These are phyloP conservation scores for Diaperis boleti DNA, from an alignment of 2,888 invertebrate genomes.

Conservation along the genomic window DNA sequence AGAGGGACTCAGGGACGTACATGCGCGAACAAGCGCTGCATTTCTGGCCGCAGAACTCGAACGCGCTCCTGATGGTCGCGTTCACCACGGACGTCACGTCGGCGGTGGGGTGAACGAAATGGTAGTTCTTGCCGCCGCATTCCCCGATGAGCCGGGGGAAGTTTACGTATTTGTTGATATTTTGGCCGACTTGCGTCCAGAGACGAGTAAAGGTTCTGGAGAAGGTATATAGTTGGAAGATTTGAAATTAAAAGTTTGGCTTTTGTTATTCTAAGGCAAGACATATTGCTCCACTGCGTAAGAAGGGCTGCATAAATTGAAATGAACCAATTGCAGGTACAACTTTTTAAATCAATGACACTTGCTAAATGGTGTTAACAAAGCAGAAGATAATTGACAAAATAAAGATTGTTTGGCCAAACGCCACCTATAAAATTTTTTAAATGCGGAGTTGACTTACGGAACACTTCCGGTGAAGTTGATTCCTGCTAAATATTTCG, in stretches of 20 bases:
- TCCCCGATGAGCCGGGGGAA: conserved; percentile 96
- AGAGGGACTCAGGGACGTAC: conserved; percentile 93
- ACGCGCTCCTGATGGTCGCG: conserved; percentile 89
- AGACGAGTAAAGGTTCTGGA: conserved; percentile 88
- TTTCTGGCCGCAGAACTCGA: conserved; percentile 98
- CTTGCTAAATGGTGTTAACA: too few relatives aligned
- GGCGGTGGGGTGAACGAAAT: conserved; percentile 94
- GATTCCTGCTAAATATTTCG: conserved; percentile 89
- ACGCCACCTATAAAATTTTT: too few relatives aligned
- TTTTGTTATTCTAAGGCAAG: too few relatives aligned
- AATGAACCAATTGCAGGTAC: too few relatives aligned
- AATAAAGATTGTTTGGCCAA: too few relatives aligned
- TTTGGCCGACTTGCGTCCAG: conserved; percentile 93
- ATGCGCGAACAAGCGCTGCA: conserved; percentile 98
- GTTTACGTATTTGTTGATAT: conserved; percentile 84
- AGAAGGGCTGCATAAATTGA: too few relatives aligned
- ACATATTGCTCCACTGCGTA: too few relatives aligned
- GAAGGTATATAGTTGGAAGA: too few relatives aligned
- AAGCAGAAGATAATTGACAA: too few relatives aligned
- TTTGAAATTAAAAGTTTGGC: too few relatives aligned
- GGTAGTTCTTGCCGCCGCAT: conserved; percentile 99
- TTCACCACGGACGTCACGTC: conserved; percentile 85
- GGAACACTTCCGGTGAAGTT: conserved; percentile 99
- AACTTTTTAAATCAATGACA: too few relatives aligned
- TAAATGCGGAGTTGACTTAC: conserved; percentile 65